phyloP scores from a whole-genome alignment of 2,888 invertebrate genomes.

The Dusona sp. region DNA sequence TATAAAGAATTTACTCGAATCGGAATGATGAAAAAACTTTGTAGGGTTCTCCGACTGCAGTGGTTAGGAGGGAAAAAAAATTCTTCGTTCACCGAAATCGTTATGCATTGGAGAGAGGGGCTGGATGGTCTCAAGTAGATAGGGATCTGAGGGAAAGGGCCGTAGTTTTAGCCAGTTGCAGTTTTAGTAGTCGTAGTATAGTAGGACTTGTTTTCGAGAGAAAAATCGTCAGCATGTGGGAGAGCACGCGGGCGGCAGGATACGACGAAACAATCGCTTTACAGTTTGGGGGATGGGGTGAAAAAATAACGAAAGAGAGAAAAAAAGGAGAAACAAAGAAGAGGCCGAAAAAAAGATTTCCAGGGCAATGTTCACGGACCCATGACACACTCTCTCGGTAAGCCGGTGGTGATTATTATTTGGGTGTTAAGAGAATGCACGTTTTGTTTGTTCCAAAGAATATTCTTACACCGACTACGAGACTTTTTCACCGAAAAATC shows the following conservation, averaged over 20 bases:
- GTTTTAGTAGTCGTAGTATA: constrained; percentile 4
- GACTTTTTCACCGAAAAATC: constrained; percentile 66
- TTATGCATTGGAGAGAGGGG: constrained; percentile 7
- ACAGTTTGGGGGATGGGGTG: constrained; percentile 55
- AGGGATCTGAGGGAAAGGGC: constrained; percentile 71
- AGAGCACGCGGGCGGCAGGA: constrained; percentile 78
- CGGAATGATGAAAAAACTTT: not conserved
- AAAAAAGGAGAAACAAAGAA: constrained; percentile 26
- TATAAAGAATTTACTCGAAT: not conserved
- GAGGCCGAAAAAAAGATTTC: constrained; percentile 55
- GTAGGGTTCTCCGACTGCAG: not conserved
- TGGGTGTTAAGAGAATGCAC: constrained; percentile 38
- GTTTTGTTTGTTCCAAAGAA: constrained; percentile 10
- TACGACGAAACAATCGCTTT: constrained; percentile 79
- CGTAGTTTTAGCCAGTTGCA: constrained; percentile 52
- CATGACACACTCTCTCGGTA: constrained; percentile 68
- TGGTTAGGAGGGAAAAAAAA: constrained; percentile 14
- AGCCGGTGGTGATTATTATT: constrained; percentile 62
- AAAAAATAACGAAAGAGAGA: constrained; percentile 39
- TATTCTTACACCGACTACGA: constrained; percentile 40
- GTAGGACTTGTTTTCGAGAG: constrained; percentile 50
- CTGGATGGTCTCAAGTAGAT: constrained; percentile 69
- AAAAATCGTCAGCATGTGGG: constrained; percentile 72
- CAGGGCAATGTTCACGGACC: constrained; percentile 68
- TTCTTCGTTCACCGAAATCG: constrained; percentile 32